Base-by-base conservation (phyloP, 30 jellyfish, hydroid and myxozoan genomes). In the Haliclystus octoradiatus region DNA sequence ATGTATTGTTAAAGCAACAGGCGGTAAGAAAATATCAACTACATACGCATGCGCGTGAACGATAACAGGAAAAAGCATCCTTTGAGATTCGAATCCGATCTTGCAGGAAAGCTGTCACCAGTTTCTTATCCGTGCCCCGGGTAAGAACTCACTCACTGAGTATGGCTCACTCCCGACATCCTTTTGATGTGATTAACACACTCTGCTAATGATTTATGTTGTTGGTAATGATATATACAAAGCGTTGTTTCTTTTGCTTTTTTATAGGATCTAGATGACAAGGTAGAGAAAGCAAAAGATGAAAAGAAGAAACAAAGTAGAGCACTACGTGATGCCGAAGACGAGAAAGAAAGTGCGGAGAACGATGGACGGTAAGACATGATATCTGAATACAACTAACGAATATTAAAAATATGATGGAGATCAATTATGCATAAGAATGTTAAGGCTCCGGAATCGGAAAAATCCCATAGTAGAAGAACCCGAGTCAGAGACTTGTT, bases 301-400 rank as follows among this genome's bases (percentile, higher is more conserved):
- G 93, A 79, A n/a, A 47, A 51, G 35, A 79, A 30, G 25, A 71
- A 70, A 29, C 84, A 79, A 26, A 75, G 65, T 66, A 70, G 71
- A 28, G 71, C 62, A 3, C 62, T 79, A 35, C 69, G 46, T 15
- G 93, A 79, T 13, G 93, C 93, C 3, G 93, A 79, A 32, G 80
- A 64, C 13, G 93, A 79, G 68, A 79, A 63, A 68, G 52, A 51
- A 27, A 28, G 3, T 19, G 93, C 93, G 31, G 84, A 63, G 29
- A 52, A 70, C 63, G 93, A 79, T 62, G 93, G 93, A 79, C 70
- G 93, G 93, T 71, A 26, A 70, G 76, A 19, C 1, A 23, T 24
- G 3, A 1, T 1, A 13, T n/a, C 13, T 24, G 19, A 2, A 1
- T 22, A n/a, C 19, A 24, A 7, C 31, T 29, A 63, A 28, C n/a